Conservation (phyloP, 2,888 invertebrate genomes). For the Micoletzkya japonica region DNA sequence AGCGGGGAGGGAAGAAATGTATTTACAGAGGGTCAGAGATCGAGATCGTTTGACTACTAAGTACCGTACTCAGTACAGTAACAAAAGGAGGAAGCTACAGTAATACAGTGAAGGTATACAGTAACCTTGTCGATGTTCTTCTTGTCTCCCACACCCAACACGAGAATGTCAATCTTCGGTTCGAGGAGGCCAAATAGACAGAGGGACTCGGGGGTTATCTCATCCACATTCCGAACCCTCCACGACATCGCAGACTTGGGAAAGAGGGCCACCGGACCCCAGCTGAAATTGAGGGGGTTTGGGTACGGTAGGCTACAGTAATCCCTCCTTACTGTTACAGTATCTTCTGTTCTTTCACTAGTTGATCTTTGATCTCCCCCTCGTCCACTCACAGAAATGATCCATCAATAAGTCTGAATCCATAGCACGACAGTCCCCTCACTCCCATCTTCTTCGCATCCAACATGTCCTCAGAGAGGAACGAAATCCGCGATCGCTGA, state of each 20-base stretch:
- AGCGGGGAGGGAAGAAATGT: no score
- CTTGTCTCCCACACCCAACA: slow-evolving; percentile 64
- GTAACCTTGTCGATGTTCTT: slow-evolving; percentile 56
- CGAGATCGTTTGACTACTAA: no score
- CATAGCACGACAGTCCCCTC: slow-evolving; percentile 52
- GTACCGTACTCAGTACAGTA: no score
- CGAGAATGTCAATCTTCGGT: slow-evolving; percentile 75
- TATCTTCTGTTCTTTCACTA: no score
- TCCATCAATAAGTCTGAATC: slow-evolving; percentile 58
- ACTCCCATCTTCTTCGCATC: slow-evolving; percentile 54
- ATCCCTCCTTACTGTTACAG: no score
- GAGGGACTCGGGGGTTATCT: slow-evolving; percentile 79
- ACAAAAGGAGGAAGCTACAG: no score
- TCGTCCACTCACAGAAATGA: slow-evolving; percentile 43
- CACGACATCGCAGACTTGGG: slow-evolving; percentile 60
- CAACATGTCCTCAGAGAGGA: slow-evolving; percentile 53
- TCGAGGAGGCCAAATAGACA: slow-evolving; percentile 79
- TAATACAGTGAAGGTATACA: no score
- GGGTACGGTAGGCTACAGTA: neutral
- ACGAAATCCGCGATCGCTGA: slow-evolving; percentile 50
- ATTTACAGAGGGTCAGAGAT: no score
- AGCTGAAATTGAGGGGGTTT: slow-evolving; percentile 32
- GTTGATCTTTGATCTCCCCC: neutral
- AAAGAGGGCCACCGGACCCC: slow-evolving; percentile 61
- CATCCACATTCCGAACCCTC: slow-evolving; percentile 66